A percentile compares a stretch with the other conserved stretches of the same genome.
phyloP scores from a whole-genome alignment of 2,113 vertebrate species.

The Python bivittatus region DNA sequence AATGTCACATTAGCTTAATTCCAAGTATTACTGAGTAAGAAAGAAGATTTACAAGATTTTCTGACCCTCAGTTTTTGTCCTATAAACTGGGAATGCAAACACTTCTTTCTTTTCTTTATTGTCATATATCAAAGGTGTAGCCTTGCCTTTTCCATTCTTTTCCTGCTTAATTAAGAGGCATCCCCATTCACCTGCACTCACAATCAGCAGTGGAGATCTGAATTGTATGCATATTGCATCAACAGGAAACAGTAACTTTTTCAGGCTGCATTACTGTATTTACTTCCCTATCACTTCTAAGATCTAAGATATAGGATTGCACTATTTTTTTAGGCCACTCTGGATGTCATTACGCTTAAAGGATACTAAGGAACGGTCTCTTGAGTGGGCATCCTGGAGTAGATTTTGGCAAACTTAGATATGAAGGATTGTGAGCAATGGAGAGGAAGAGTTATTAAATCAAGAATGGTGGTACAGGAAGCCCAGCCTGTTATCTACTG shows the following conservation, averaged over 20 bases:
- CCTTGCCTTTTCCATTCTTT: not conserved
- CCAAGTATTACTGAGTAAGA: not conserved
- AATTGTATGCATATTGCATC: not conserved
- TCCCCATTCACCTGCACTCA: not conserved
- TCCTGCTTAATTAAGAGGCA: not conserved
- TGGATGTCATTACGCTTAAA: not conserved
- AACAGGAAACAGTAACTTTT: not conserved
- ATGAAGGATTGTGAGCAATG: not conserved
- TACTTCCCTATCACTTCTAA: not conserved
- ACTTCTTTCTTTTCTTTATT: not conserved
- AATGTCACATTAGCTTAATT: not conserved
- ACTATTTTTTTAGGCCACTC: not conserved
- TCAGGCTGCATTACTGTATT: not conserved
- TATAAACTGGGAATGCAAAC: not conserved
- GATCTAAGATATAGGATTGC: not conserved
- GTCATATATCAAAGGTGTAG: not conserved
- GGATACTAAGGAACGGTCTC: not conserved
- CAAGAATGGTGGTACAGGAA: not conserved
- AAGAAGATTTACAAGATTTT: not conserved
- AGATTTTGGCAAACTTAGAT: not conserved
- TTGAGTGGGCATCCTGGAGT: not conserved
- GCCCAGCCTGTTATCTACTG: too few species aligned
- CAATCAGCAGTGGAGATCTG: not conserved
- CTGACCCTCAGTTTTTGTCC: not conserved
- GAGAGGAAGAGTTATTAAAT: not conserved